Conservation (phyloP, 2,113 vertebrate genomes). For the Abramis brama region DNA sequence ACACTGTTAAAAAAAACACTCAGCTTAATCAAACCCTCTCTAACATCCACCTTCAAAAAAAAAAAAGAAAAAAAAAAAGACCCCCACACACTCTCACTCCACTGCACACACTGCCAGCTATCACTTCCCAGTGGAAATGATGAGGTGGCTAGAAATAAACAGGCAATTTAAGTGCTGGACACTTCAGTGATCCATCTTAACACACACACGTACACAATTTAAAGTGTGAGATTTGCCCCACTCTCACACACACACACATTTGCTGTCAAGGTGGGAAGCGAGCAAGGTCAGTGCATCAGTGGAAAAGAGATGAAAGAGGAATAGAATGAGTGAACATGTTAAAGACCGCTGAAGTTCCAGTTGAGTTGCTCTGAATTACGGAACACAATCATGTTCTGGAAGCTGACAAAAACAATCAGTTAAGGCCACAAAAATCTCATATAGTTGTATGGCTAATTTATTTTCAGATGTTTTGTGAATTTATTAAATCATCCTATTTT, state of each 20-base stretch:
- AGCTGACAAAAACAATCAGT: not conserved
- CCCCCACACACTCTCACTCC: conserved; percentile 52
- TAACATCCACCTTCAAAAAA: conserved; percentile 18
- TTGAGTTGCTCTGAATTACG: not conserved
- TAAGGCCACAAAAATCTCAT: not conserved
- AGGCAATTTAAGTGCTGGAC: conserved; percentile 84
- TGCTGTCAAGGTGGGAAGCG: conserved; percentile 60
- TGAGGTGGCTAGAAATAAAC: conserved; percentile 83
- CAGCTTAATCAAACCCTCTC: conserved; percentile 36
- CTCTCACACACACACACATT: conserved; percentile 49
- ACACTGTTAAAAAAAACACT: conserved; percentile 47
- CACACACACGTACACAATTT: conserved; percentile 52
- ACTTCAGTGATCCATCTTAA: conserved; percentile 73
- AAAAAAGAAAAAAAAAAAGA: not conserved
- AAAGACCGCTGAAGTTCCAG: not conserved
- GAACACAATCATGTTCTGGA: not conserved
- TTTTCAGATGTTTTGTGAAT: not conserved
- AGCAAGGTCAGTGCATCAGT: conserved; percentile 69
- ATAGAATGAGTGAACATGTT: not conserved
- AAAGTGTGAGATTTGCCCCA: conserved; percentile 52
- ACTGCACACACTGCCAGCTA: conserved; percentile 55
- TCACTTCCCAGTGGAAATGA: conserved; percentile 72
- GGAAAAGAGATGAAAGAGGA: conserved; percentile 37
- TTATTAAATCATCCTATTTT: not conserved
- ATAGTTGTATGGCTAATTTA: not conserved